phyloP scores from a whole-genome alignment of 2,113 vertebrate genomes.

The Gnathonemus echidnorhynchus region DNA sequence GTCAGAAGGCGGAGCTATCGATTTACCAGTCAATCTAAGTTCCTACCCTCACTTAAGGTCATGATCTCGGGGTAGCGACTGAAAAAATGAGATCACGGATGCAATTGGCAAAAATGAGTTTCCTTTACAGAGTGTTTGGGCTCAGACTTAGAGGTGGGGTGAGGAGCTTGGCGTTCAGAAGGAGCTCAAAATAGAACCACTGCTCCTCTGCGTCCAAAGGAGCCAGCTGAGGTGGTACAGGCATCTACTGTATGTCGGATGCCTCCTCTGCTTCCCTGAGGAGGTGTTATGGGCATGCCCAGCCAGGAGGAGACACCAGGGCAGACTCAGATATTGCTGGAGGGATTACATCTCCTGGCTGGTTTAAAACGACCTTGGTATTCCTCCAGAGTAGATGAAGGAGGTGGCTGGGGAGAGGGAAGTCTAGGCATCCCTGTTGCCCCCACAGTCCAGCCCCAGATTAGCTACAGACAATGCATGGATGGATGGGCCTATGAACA shows the following conservation, averaged over 20 bases:
- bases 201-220: background rate
- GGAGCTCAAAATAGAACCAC: background rate
- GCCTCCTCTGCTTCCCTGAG: background rate
- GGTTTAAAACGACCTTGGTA: background rate
- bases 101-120: background rate
- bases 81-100: background rate
- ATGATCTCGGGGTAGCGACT: background rate
- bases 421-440: background rate
- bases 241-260: background rate
- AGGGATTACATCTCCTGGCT: background rate
- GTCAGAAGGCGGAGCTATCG: background rate
- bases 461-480: background rate
- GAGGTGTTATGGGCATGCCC: background rate
- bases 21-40: background rate
- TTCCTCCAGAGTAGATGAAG: background rate
- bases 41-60: background rate
- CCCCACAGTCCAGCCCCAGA: background rate
- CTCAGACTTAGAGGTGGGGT: background rate
- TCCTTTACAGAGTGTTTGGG: background rate
- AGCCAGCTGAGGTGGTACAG: background rate
- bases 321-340: background rate
- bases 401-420: background rate
- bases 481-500: background rate
- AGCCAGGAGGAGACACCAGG: background rate
- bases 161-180: background rate